Evolutionary conservation across 2,113 vertebrate genomes (phyloP).

Genomic region (Brachirus orientalis): DNA sequence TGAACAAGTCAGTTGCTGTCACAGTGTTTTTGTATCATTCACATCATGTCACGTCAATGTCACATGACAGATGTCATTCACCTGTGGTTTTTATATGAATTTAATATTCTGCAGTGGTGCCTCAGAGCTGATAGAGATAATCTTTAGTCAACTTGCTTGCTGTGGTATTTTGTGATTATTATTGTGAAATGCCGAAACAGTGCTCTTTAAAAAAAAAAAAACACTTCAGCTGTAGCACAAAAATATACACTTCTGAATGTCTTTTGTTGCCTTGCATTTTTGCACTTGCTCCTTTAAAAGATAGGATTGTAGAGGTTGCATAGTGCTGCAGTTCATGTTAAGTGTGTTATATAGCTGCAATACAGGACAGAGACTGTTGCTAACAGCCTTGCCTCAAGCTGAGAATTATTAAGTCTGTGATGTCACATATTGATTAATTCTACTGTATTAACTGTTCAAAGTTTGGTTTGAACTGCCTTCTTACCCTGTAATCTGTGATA

Average conservation of each 20-base stretch:
- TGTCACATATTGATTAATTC: constrained; percentile 47
- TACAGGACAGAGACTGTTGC: constrained; percentile 78
- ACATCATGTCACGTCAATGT: too few species aligned
- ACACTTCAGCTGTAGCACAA: constrained; percentile 62
- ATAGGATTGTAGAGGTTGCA: constrained; percentile 49
- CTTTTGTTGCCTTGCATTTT: constrained; percentile 72
- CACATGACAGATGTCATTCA: constrained; percentile 26
- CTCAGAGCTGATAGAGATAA: constrained; percentile 51
- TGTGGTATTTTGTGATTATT: constrained; percentile 59
- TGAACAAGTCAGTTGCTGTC: constrained; percentile 64
- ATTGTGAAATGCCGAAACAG: constrained; percentile 57
- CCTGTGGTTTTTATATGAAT: constrained; percentile 64
- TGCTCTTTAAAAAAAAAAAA: constrained; percentile 6
- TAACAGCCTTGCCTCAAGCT: constrained; percentile 67
- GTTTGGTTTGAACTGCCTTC: constrained; percentile 36
- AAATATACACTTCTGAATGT: constrained; percentile 65
- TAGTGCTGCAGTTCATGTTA: constrained; percentile 54
- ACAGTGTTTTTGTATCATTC: constrained; percentile 54
- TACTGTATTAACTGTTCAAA: constrained; percentile 50
- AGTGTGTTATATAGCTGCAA: constrained; percentile 67
- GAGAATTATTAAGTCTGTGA: constrained; percentile 64
- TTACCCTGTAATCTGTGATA: constrained; percentile 50
- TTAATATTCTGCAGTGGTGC: constrained; percentile 58
- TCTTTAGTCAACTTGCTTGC: constrained; percentile 46
- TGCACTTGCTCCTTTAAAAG: constrained; percentile 66